Conservation (phyloP, 1,140 invertebrate genomes). For the Stenopsyche tienmushanensis region DNA sequence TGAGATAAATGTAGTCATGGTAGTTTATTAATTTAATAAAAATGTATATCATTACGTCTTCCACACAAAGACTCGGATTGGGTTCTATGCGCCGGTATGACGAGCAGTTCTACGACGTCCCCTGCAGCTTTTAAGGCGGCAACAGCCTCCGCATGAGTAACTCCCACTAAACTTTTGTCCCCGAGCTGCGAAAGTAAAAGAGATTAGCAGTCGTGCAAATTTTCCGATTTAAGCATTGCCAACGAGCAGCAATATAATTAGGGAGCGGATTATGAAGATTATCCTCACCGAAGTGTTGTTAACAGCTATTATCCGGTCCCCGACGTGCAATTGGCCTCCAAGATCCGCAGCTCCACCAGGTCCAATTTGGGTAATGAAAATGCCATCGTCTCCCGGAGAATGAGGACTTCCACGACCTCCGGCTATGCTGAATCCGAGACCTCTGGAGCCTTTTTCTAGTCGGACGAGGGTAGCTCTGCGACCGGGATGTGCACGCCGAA, state of each 20-base stretch:
- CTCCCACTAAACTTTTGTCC: slow-evolving; percentile 90
- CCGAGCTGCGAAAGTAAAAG: slow-evolving; percentile 61
- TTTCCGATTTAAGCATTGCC: neutral
- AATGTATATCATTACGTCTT: slow-evolving; percentile 28
- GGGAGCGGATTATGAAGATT: neutral
- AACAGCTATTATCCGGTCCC: slow-evolving; percentile 93
- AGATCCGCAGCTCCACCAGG: slow-evolving; percentile 94
- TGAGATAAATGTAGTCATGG: neutral
- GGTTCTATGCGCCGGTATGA: slow-evolving; percentile 54
- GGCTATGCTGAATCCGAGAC: slow-evolving; percentile 91
- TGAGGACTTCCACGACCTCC: slow-evolving; percentile 96
- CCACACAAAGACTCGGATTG: slow-evolving; percentile 33
- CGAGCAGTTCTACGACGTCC: slow-evolving; percentile 85
- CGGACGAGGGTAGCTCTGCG: slow-evolving; percentile 50
- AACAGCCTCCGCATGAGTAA: slow-evolving; percentile 97
- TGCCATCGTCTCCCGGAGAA: slow-evolving; percentile 94
- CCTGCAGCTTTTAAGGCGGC: slow-evolving; percentile 90
- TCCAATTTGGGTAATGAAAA: slow-evolving; percentile 98
- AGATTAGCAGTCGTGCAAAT: neutral
- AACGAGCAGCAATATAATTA: too few relatives aligned
- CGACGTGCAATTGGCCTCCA: slow-evolving; percentile 88
- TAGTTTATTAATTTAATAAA: slow-evolving; percentile 8
- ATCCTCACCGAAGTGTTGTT: slow-evolving; percentile 73
- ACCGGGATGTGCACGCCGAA: slow-evolving; percentile 51
- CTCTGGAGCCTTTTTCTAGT: slow-evolving; percentile 82